Percentiles rank a stretch among this genome's conserved stretches.
phyloP scores from a whole-genome alignment of 1,140 invertebrate species.

The Manduca sexta region DNA sequence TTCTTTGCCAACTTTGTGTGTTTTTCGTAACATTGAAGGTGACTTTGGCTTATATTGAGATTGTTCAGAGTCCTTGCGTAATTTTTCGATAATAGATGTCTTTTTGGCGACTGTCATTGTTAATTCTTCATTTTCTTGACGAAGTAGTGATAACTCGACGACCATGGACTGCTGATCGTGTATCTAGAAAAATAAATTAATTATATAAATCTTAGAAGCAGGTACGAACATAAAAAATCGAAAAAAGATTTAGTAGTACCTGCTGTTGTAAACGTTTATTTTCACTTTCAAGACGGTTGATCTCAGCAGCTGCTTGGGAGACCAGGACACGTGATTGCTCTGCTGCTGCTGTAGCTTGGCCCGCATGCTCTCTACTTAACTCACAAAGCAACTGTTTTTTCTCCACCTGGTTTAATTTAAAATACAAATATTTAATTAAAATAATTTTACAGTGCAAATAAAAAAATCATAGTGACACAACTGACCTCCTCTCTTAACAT shows the following conservation, averaged over 20 bases:
- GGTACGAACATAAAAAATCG: not conserved
- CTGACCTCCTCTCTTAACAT: constrained; percentile 55
- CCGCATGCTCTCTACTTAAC: constrained; percentile 53
- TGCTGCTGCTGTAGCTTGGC: constrained; percentile 45
- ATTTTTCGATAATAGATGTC: constrained; percentile 57
- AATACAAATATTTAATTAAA: not conserved
- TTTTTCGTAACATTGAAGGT: constrained; percentile 50
- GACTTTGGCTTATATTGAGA: constrained; percentile 45
- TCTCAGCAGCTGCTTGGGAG: constrained; percentile 44
- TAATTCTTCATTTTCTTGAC: constrained; percentile 64
- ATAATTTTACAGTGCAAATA: no score
- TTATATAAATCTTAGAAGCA: not conserved
- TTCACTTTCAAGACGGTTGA: constrained; percentile 46
- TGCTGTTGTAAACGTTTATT: constrained; percentile 49
- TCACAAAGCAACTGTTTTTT: constrained; percentile 48
- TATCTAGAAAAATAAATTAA: constrained; percentile 35
- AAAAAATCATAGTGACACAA: not conserved
- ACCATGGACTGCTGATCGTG: constrained; percentile 65
- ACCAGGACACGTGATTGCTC: constrained; percentile 50
- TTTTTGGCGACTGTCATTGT: constrained; percentile 56
- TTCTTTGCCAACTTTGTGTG: constrained; percentile 60
- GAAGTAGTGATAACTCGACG: constrained; percentile 58
- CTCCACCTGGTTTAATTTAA: constrained; percentile 37
- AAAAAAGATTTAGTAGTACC: constrained; percentile 23
- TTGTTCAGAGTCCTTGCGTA: constrained; percentile 57